Base-by-base conservation (phyloP, 2,113 vertebrate genomes). In the Stictonetta naevosa region DNA sequence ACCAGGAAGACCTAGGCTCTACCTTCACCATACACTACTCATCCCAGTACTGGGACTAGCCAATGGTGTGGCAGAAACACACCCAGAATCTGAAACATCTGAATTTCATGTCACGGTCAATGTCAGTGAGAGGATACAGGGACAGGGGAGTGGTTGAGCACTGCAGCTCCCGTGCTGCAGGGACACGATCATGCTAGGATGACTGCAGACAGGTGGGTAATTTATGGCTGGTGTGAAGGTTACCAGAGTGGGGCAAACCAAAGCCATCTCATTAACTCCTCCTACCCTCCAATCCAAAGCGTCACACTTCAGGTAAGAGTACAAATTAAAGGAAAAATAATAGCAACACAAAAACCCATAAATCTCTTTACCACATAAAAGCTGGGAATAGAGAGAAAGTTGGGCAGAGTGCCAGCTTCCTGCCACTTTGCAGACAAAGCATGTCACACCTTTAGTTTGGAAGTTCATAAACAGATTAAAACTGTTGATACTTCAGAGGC, bases 311-410 rank as follows among this genome's bases (percentile, higher is more conserved):
- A 96, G 92, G 89, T 78, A 92, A 95, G 59, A 36, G 33, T 68
- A 34, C 68, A 96, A 38, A 93, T 79, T 97, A 97, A 97, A 40
- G 84, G 52, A 67, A 42, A 74, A 40, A 13, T 11, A 11, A 14
- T 78, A 58, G 67, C 68, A 92, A 55, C 83, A 95, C 90, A 91
- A 96, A 97, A 95, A 46, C 95, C 6, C 29, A 34, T 81, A 68
- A 97, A 98, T 98, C 98, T 97, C 97, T 97, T 96, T 67, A 96
- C 98, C 98, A 98, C 98, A 98, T 98, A 92, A 99, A 99, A 99
- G 98, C 79, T 98, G 98, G 91, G 98, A 98, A 98, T 97, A 88
- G 38, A 92, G 91, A 96, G 97, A 97, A 95, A 63, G 15, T 83
- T 96, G 83, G 98, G 98, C 98, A 89, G 53, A 55, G 87, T 28